A percentile compares a stretch with the other conserved stretches of the same genome.
Conservation (phyloP, 2,888 invertebrate species). For the Sussaba pulchella region DNA sequence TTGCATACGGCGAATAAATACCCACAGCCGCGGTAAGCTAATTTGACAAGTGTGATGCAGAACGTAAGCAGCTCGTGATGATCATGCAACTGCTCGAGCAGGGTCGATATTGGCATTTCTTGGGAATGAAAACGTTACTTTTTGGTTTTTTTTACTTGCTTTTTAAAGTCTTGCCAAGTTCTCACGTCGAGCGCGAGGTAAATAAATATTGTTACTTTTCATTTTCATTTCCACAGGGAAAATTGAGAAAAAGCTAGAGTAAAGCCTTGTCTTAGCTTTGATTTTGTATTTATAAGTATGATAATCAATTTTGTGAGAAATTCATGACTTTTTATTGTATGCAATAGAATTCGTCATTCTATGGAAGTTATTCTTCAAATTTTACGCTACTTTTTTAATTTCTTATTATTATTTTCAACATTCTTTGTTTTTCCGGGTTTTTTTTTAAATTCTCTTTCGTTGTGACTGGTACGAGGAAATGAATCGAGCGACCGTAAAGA, state of each 20-base stretch:
- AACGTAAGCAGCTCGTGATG: slow-evolving; percentile 11
- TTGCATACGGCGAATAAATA: slow-evolving; percentile 12
- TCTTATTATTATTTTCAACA: background rate
- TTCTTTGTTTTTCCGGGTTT: too few relatives aligned
- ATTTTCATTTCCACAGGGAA: background rate
- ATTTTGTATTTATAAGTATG: background rate
- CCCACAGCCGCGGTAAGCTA: background rate
- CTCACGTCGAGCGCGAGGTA: too few relatives aligned
- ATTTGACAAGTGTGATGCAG: slow-evolving; percentile 14
- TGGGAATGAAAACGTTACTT: too few relatives aligned
- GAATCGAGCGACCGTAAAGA: slow-evolving; percentile 71
- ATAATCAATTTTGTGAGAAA: too few relatives aligned
- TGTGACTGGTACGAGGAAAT: slow-evolving; percentile 53
- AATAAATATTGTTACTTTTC: too few relatives aligned
- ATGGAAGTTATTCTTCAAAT: background rate
- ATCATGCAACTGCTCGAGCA: background rate
- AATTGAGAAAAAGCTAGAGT: too few relatives aligned
- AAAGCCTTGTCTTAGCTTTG: too few relatives aligned
- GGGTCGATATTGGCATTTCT: slow-evolving; percentile 32
- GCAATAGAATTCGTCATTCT: background rate
- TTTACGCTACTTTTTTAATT: background rate
- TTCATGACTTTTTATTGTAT: too few relatives aligned
- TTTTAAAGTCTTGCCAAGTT: too few relatives aligned
- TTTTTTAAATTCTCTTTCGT: too few relatives aligned
- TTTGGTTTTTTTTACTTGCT: too few relatives aligned